Conservation (phyloP, 2,113 vertebrate genomes). For the Lophius piscatorius region DNA sequence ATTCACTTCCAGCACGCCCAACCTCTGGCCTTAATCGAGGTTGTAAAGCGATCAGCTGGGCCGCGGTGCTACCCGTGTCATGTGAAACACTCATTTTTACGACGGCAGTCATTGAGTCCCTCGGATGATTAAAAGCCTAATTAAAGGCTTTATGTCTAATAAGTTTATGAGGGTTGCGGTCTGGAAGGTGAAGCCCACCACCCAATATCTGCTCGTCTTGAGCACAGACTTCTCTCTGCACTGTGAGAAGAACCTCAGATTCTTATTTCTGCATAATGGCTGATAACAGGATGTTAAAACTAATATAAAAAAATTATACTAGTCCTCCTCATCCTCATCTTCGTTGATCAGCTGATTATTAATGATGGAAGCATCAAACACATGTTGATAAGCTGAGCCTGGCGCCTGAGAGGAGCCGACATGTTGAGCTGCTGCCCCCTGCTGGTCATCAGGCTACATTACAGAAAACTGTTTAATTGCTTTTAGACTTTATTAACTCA, state of each 20-base stretch:
- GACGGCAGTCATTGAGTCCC: slow-evolving; percentile 24
- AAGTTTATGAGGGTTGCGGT: slow-evolving; percentile 39
- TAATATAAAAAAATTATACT: not conserved
- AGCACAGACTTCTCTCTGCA: slow-evolving; percentile 3
- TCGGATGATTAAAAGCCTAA: slow-evolving; percentile 60
- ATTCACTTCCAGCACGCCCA: not conserved
- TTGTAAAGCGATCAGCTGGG: slow-evolving; percentile 27
- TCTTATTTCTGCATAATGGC: not conserved
- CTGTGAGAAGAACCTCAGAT: not conserved
- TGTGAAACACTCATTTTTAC: slow-evolving; percentile 16
- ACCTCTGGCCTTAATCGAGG: slow-evolving; percentile 15
- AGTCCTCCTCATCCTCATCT: not conserved
- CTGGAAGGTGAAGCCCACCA: slow-evolving; percentile 22
- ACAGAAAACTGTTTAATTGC: slow-evolving; percentile 3
- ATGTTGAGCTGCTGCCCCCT: slow-evolving; percentile 40
- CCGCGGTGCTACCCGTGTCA: no score
- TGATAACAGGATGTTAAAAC: slow-evolving; percentile 1
- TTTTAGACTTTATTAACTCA: no score
- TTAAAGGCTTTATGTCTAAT: slow-evolving; percentile 60
- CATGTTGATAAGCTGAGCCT: not conserved
- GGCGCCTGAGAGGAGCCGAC: not conserved
- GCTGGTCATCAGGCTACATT: slow-evolving; percentile 13
- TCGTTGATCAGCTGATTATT: not conserved
- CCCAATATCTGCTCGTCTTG: slow-evolving; percentile 21
- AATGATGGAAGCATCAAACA: not conserved